Percentiles rank a stretch among this genome's conserved stretches.
Conservation (phyloP, 2,888 invertebrate genomes). For the Rhamphomyia laevipes region DNA sequence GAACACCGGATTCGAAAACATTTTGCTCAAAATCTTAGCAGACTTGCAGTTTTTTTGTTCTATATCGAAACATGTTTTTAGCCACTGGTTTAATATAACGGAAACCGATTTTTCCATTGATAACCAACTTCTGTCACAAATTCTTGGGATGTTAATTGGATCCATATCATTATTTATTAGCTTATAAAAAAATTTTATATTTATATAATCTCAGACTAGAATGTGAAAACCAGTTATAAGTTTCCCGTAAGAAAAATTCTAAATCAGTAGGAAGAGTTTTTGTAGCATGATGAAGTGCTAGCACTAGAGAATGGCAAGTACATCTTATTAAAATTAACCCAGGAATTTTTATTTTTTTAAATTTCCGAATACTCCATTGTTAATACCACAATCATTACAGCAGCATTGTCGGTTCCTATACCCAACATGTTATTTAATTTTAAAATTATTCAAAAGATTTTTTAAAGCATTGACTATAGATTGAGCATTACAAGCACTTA, state of each 20-base stretch:
- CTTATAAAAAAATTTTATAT: conserved; percentile 17
- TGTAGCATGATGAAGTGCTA: background rate
- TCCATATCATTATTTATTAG: conserved; percentile 18
- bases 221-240: conserved; percentile 6
- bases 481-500: background rate
- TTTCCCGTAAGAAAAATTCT: conserved; percentile 14
- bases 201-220: conserved; percentile 4
- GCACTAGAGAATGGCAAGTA: conserved; percentile 1
- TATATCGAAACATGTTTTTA: background rate
- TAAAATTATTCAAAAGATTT: background rate
- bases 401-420: conserved; percentile 5
- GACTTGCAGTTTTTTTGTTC: background rate
- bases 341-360: background rate
- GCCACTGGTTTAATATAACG: background rate
- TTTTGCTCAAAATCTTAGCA: background rate
- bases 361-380: background rate
- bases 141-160: conserved; percentile 17
- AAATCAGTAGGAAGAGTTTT: background rate
- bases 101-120: conserved; percentile 13
- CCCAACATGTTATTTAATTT: background rate
- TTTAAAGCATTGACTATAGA: background rate
- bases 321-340: background rate
- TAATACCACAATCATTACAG: conserved; percentile 4
- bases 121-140: conserved; percentile 18
- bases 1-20: background rate